Base-by-base conservation (phyloP, 2,888 invertebrate species). In the Dyspetes luteomarginatus region DNA sequence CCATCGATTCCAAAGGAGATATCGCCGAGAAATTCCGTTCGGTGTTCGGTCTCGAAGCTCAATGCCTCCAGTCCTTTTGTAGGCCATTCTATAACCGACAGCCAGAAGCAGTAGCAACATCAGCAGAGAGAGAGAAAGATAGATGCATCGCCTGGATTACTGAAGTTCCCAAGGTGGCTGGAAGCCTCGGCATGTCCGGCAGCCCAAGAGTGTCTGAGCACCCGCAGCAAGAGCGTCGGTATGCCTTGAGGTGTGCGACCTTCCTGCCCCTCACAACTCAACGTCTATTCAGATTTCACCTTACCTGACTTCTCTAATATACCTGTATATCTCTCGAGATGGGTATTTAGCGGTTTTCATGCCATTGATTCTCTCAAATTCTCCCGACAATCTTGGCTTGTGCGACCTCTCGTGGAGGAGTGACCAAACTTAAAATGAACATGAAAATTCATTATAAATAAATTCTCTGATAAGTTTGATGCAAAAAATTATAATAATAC, bases 161-260 rank as follows among this genome's bases (percentile, higher is more conserved):
- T 87, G 81, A 83, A 88, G 87, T 85, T 88, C 89, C 89, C 80
- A 84, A 86, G 85, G 84, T 81, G 83, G 84, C 82, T 80, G 50
- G 73, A 77, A 81, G 82, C 89, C 82, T 80, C 82, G 89, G 89
- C 88, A 89, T 89, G 88, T 88, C 84, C 86, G 87, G 85, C 85
- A 87, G 86, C 81, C 84, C 79, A 56, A 15, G 73, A 74, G 77
- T 65, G 69, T 77, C 81, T 64, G 56, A 45, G 36, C 26, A 71
- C 74, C 82, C 81, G 85, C 83, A 82, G 85, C 74, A 48, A 80
- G 78, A 84, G 83, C 86, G 82, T 84, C 81, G 90, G 89, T 85
- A 90, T 89, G 88, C 86, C 86, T 84, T 84, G 83, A 88, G 87
- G 88, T 87, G 88, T 74, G 83, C 85, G 75, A 65, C 48, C 76